Conservation (phyloP, 1,140 invertebrate species). For the Nomia melanderi region DNA sequence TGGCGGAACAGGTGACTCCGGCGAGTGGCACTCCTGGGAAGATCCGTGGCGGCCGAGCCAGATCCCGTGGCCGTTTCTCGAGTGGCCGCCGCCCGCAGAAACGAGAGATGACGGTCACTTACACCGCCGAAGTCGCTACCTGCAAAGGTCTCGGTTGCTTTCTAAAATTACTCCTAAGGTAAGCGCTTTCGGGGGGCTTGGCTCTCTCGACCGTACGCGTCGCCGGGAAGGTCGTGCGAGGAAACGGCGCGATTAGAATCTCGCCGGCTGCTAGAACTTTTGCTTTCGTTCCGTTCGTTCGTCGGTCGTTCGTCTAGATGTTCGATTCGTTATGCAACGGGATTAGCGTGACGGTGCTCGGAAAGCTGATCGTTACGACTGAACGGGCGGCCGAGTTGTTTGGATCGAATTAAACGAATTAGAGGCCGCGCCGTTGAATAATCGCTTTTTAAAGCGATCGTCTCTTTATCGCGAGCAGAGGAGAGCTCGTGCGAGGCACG, state of each 20-base stretch:
- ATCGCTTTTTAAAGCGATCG: too few relatives aligned
- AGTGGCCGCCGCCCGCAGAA: background rate
- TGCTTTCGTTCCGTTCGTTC: background rate
- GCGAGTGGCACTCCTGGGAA: background rate
- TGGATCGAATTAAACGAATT: too few relatives aligned
- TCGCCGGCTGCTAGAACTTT: background rate
- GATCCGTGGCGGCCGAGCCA: conserved; percentile 8
- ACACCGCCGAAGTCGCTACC: conserved; percentile 93
- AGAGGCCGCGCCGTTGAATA: too few relatives aligned
- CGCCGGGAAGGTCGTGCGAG: background rate
- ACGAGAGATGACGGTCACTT: conserved; percentile 90
- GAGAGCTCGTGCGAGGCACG: too few relatives aligned
- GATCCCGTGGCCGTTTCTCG: conserved; percentile 12
- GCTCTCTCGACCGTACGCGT: background rate
- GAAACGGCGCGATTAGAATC: background rate
- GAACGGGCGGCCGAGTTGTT: too few relatives aligned
- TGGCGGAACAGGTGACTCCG: conserved; percentile 12
- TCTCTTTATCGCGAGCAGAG: too few relatives aligned
- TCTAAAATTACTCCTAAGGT: conserved; percentile 90
- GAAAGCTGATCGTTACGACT: too few relatives aligned
- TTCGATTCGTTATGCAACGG: too few relatives aligned
- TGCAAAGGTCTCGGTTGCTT: conserved; percentile 92
- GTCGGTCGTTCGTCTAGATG: too few relatives aligned
- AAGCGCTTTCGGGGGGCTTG: conserved; percentile 45
- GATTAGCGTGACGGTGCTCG: too few relatives aligned